Conservation (phyloP, 2,888 invertebrate species). For the Lysandra coridon region DNA sequence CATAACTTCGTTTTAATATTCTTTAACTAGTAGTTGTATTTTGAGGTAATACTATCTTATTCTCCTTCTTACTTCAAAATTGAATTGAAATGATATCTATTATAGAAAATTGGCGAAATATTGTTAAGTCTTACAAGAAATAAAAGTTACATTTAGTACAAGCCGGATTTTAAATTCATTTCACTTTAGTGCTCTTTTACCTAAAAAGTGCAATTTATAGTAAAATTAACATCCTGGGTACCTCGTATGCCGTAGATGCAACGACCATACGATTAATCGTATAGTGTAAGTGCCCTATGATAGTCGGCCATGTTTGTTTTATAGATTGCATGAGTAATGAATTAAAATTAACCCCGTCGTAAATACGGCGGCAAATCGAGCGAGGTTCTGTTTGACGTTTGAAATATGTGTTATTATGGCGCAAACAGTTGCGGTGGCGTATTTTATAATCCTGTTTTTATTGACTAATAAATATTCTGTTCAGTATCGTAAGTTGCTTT, state of each 20-base stretch:
- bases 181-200: no score
- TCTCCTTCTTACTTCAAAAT: no score
- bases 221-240: neutral
- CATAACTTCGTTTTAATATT: neutral
- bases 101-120: no score
- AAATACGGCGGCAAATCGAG: slow-evolving; percentile 47
- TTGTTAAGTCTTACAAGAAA: no score
- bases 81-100: no score
- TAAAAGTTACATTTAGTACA: no score
- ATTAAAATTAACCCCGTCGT: slow-evolving; percentile 44
- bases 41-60: no score
- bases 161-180: no score
- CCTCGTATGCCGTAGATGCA: neutral
- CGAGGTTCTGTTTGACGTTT: slow-evolving; percentile 45
- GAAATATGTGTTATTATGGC: slow-evolving; percentile 42
- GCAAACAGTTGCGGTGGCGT: slow-evolving; percentile 6
- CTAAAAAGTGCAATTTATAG: no score
- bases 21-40: no score
- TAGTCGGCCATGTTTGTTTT: slow-evolving; percentile 36
- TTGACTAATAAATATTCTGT: slow-evolving; percentile 15
- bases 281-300: neutral
- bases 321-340: slow-evolving; percentile 44
- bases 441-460: slow-evolving; percentile 24
- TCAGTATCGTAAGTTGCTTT: slow-evolving; percentile 6
- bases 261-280: neutral